Conservation (phyloP, 2,113 vertebrate genomes). For the Leptodactylus fuscus region DNA sequence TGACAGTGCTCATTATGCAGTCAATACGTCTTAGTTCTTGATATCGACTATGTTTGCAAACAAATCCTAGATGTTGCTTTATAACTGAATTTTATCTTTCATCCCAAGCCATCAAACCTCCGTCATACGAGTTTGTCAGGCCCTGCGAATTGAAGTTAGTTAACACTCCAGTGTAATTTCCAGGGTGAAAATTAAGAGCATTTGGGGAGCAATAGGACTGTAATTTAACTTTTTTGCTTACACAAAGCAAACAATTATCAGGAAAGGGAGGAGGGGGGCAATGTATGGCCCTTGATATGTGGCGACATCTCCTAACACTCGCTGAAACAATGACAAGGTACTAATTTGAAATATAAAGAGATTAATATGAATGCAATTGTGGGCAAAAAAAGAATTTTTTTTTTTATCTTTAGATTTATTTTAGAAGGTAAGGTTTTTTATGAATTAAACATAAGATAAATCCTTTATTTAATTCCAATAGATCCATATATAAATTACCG, state of each 20-base stretch:
- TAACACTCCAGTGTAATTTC: constrained; percentile 87
- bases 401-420: neutral
- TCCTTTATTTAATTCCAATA: too few species aligned
- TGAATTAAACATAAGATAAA: too few species aligned
- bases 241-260: constrained; percentile 92
- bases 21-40: constrained; percentile 70
- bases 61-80: constrained; percentile 80
- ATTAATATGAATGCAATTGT: constrained; percentile 76
- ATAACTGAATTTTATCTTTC: constrained; percentile 82
- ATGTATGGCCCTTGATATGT: constrained; percentile 79
- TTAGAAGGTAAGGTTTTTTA: too few species aligned
- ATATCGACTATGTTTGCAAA: constrained; percentile 76
- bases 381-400: neutral
- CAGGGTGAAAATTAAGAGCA: constrained; percentile 91
- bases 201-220: constrained; percentile 81
- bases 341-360: constrained; percentile 82
- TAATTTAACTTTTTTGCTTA: constrained; percentile 71
- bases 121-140: constrained; percentile 84
- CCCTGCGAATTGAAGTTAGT: constrained; percentile 89
- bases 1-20: constrained; percentile 75
- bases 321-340: constrained; percentile 89
- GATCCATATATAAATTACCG: too few species aligned
- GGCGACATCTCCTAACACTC: constrained; percentile 82
- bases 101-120: constrained; percentile 84
- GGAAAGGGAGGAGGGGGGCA: constrained; percentile 77